Percentiles rank a stretch among this genome's conserved stretches.
phyloP scores from a whole-genome alignment of 2,888 invertebrate species.

The Monoplex corrugatus region DNA sequence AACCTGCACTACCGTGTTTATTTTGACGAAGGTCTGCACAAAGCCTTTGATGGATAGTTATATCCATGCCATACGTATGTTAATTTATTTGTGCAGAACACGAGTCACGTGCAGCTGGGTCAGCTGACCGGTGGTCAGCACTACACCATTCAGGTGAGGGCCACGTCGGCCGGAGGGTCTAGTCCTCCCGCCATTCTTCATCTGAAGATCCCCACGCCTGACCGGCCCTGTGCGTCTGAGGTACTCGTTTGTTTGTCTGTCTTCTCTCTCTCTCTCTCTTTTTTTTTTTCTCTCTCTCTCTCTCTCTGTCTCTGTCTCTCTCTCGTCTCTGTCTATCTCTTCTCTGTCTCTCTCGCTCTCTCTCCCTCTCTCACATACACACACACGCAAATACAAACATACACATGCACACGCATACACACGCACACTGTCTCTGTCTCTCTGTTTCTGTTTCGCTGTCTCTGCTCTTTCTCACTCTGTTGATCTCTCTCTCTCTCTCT shows the following conservation, averaged over 20 bases:
- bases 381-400: background rate
- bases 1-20: no score
- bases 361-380: background rate
- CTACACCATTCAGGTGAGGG: conserved; percentile 32
- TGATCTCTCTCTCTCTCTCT: conserved; percentile 21
- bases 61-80: no score
- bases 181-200: background rate
- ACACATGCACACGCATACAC: background rate
- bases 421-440: background rate
- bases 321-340: background rate
- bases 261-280: background rate
- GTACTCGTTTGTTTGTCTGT: background rate
- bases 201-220: background rate
- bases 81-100: conserved; percentile 1
- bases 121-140: conserved; percentile 6
- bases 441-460: background rate
- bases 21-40: no score
- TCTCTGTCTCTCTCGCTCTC: conserved; percentile 20
- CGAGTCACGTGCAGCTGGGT: background rate
- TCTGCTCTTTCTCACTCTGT: background rate
- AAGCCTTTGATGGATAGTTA: no score
- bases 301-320: conserved; percentile 34
- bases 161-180: background rate
- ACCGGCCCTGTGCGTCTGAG: background rate
- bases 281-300: background rate